A percentile compares a stretch with the other conserved stretches of the same genome.
Evolutionary conservation across 2,888 invertebrate species (phyloP).

Genomic region (Furcula furcula): DNA sequence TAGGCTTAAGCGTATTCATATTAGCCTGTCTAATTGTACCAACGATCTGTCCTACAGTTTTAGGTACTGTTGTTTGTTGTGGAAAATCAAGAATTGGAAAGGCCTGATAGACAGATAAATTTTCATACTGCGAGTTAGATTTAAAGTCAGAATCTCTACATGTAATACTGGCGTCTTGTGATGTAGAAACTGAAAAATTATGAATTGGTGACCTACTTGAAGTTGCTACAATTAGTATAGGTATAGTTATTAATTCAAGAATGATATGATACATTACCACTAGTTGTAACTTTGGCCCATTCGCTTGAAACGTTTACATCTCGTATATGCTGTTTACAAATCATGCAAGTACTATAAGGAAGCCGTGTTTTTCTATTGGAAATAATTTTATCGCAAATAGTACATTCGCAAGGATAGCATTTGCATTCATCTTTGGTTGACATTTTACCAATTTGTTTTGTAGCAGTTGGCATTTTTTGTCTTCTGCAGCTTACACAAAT

Average conservation of each 20-base stretch:
- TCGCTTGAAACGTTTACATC: not conserved
- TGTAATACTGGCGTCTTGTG: not conserved
- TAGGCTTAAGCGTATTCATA: conserved; percentile 3
- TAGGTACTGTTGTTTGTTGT: not conserved
- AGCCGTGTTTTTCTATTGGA: conserved; percentile 2
- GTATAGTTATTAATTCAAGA: not conserved
- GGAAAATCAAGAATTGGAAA: not conserved
- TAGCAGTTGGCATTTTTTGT: conserved; percentile 3
- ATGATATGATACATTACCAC: conserved; percentile 11
- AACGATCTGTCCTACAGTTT: not conserved
- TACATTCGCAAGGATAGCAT: conserved; percentile 21
- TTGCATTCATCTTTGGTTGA: conserved; percentile 10
- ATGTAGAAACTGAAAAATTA: not conserved
- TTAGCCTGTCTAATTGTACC: not conserved
- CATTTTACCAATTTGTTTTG: conserved; percentile 1
- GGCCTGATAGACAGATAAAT: not conserved
- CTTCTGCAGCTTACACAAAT: conserved; percentile 31
- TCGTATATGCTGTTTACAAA: conserved; percentile 1
- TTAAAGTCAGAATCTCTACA: conserved; percentile 1
- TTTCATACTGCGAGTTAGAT: not conserved
- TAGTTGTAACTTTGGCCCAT: conserved; percentile 1
- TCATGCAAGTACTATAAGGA: conserved; percentile 1
- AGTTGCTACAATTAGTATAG: not conserved
- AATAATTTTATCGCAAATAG: conserved; percentile 14
- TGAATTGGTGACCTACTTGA: no score